Percentiles rank a stretch among this genome's conserved stretches.
These are phyloP conservation scores for Drosophila birchii DNA, from an alignment of 2,888 invertebrate genomes.

Conservation along the genomic window DNA sequence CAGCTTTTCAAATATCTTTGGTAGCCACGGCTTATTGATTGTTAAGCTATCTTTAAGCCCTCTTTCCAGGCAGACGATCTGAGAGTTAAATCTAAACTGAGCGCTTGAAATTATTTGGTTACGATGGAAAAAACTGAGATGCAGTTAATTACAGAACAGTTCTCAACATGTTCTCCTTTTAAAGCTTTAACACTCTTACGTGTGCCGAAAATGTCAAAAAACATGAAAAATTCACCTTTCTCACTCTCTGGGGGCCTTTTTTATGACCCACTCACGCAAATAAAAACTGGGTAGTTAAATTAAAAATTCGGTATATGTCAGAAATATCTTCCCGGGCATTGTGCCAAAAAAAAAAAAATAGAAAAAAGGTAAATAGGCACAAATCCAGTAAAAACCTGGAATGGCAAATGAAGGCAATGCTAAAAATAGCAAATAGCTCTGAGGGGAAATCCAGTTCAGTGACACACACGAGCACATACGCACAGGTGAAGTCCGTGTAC, in stretches of 20 bases:
- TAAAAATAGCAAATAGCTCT: constrained; percentile 44
- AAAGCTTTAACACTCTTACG: constrained; percentile 24
- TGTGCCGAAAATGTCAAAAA: constrained; percentile 12
- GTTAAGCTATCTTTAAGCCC: too few relatives aligned
- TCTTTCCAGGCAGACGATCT: too few relatives aligned
- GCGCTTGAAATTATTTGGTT: constrained; percentile 65
- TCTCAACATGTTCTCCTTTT: background rate
- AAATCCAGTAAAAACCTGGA: constrained; percentile 23
- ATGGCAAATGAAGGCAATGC: constrained; percentile 42
- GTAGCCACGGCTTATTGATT: too few relatives aligned
- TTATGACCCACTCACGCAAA: constrained; percentile 65
- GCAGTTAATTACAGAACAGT: constrained; percentile 57
- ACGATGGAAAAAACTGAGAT: constrained; percentile 37
- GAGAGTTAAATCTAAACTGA: constrained; percentile 2
- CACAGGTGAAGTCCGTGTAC: background rate
- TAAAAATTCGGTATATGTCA: constrained; percentile 49
- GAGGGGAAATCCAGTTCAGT: constrained; percentile 24
- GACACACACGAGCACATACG: background rate
- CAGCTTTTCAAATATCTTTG: too few relatives aligned
- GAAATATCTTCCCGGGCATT: constrained; percentile 26
- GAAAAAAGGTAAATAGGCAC: constrained; percentile 3
- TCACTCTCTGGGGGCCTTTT: constrained; percentile 22
- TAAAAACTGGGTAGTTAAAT: constrained; percentile 67
- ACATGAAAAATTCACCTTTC: constrained; percentile 8
- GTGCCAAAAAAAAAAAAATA: background rate